Percentiles rank a stretch among this genome's conserved stretches.
These are phyloP conservation scores for Ciconia stormi DNA, from an alignment of 2,113 vertebrate genomes.

Conservation along the genomic window DNA sequence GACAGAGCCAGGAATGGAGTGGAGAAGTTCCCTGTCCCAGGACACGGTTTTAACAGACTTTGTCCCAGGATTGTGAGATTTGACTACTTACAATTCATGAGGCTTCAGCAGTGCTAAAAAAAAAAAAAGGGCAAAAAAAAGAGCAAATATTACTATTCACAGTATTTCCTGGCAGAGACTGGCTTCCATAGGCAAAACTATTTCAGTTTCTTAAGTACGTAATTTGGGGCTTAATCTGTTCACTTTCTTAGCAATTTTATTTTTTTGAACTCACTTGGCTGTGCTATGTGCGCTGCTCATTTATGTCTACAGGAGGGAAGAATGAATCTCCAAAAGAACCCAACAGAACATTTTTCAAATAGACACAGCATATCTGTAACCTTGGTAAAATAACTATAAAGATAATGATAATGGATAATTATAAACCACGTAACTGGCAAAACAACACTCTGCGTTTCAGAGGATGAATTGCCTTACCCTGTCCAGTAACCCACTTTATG, in stretches of 20 bases:
- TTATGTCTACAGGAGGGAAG: not conserved
- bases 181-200: not conserved
- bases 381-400: slow-evolving; percentile 4
- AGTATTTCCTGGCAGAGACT: not conserved
- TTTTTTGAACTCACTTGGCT: not conserved
- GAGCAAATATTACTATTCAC: not conserved
- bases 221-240: not conserved
- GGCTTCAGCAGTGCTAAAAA: not conserved
- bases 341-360: not conserved
- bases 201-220: not conserved
- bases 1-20: not conserved
- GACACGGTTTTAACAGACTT: not conserved
- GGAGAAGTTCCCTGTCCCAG: not conserved
- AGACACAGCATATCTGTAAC: not conserved
- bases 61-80: not conserved
- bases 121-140: not conserved
- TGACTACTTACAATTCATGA: not conserved
- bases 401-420: slow-evolving; percentile 14
- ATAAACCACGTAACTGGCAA: not conserved
- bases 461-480: slow-evolving; percentile 1
- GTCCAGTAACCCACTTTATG: slow-evolving; percentile 11
- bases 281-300: not conserved
- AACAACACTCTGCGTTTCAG: slow-evolving; percentile 7
- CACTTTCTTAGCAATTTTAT: not conserved
- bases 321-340: not conserved